Conservation (phyloP, 2,888 invertebrate genomes). For the Melangyna quadrimaculata region DNA sequence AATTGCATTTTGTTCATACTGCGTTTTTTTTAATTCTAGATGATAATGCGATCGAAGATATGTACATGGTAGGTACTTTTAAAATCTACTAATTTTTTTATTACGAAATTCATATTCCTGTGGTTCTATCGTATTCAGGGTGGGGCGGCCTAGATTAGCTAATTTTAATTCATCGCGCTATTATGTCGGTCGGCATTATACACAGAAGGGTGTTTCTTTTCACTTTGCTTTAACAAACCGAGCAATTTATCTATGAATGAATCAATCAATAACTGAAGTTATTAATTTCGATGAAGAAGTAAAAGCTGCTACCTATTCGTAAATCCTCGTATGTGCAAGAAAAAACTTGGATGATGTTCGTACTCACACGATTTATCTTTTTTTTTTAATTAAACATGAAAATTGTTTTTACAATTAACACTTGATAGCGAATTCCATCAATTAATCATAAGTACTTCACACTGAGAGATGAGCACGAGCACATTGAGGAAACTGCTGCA, state of each 20-base stretch:
- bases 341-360: neutral
- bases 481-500: neutral
- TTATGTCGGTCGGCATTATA: neutral
- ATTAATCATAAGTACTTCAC: slow-evolving; percentile 6
- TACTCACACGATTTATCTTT: neutral
- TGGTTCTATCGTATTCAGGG: neutral
- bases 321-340: neutral
- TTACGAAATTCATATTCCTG: neutral
- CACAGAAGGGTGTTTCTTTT: slow-evolving; percentile 15
- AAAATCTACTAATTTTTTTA: neutral
- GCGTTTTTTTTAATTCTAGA: neutral
- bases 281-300: slow-evolving; percentile 10
- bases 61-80: no score
- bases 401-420: neutral
- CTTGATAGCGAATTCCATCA: neutral
- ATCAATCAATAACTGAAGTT: neutral
- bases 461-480: neutral
- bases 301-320: neutral
- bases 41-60: neutral
- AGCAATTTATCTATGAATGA: neutral
- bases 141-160: neutral
- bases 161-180: neutral
- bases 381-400: neutral
- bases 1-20: neutral
- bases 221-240: neutral